Evolutionary conservation across 2,113 vertebrate genomes (phyloP).

Genomic region (Ariopsis seemanni): DNA sequence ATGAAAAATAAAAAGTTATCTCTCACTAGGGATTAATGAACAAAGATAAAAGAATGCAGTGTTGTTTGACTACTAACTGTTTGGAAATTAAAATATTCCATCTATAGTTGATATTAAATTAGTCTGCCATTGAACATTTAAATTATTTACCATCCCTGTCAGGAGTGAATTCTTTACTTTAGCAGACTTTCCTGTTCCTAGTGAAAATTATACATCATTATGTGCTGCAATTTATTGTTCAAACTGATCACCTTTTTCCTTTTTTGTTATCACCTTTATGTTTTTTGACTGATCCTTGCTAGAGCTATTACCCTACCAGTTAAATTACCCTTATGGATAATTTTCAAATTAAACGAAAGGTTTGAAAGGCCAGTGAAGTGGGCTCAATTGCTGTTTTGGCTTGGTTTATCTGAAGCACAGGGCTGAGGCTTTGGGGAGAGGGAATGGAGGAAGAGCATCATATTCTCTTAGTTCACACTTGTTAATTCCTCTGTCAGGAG

Average conservation of each 20-base stretch:
- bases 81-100: conserved; percentile 49
- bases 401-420: conserved; percentile 28
- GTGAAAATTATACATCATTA: conserved; percentile 5
- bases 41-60: conserved; percentile 50
- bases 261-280: not conserved
- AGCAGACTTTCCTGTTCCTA: not conserved
- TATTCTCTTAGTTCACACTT: conserved; percentile 31
- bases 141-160: conserved; percentile 40
- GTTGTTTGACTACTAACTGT: conserved; percentile 38
- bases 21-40: conserved; percentile 44
- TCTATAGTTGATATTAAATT: conserved; percentile 55
- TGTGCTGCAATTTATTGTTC: conserved; percentile 24
- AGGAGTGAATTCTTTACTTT: conserved; percentile 30
- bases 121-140: conserved; percentile 34
- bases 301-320: not conserved
- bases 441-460: not conserved
- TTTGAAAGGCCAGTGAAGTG: conserved; percentile 39
- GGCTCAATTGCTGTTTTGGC: conserved; percentile 31
- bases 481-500: conserved; percentile 69
- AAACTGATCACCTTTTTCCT: not conserved
- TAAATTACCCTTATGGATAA: conserved; percentile 35
- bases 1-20: conserved; percentile 56
- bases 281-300: conserved; percentile 5
- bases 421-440: conserved; percentile 34
- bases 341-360: conserved; percentile 44